Evolutionary conservation across 2,113 vertebrate genomes (phyloP), one percentile per base, ranked within the genome.

Genomic region (Climacteris rufus): DNA sequence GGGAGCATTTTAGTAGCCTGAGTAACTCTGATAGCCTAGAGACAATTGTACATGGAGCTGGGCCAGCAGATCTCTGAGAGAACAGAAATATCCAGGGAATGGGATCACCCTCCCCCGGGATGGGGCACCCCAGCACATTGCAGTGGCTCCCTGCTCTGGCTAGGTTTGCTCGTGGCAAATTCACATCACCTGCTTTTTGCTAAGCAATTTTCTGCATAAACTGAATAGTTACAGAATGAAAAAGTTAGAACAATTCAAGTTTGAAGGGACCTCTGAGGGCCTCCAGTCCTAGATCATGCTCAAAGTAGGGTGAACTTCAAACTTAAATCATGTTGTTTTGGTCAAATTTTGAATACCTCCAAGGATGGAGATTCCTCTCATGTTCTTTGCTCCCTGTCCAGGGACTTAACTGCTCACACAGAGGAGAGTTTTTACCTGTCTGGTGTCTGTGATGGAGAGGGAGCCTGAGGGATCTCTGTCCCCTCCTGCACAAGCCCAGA

Each of bases 381-480:
- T 37, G 60, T 33, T 52, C 53, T 50, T 49, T 83, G 11, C 33
- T 59, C 28, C 35, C 24, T 68, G 5, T 8, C 15, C 57, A 25
- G 60, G 15, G 17, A 5, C 6, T 42, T 40, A 64, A 47, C 15
- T 23, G 27, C 9, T 83, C 9, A 3, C 13, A 31, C 0, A 0
- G 19, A 63, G 42, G 8, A 49, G 52, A 86, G 42, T 3, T 76
- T 64, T 72, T 72, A 72, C 15, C 33, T 33, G 23, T 31, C 35
- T 63, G 28, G 4, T 52, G 37, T 64, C 49, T 1, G 2, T 60
- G 54, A 37, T 45, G 7, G 3, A 47, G 45, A 28, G 21, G 65
- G 27, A 83, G 14, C 39, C 57, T 31, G 31, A 71, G 52, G 31
- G 31, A 63, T 57, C 0, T 0, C 9, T 49, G n/a, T 33, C 21